Evolutionary conservation across 2,797 vertebrate genomes (phyloP).

Genomic region (Saxicola maurus): DNA sequence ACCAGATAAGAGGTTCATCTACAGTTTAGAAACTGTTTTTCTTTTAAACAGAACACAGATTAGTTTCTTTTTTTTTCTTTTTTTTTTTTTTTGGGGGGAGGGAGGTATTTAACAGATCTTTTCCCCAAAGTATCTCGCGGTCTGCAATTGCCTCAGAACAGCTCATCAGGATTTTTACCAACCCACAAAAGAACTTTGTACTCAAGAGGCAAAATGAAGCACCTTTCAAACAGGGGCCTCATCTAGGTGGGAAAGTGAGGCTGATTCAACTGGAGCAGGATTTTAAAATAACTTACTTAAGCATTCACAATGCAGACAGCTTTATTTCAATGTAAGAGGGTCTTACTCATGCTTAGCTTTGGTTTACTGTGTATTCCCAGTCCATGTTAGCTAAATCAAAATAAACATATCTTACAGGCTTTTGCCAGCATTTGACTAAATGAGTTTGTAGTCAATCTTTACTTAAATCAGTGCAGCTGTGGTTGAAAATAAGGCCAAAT

Average conservation of each 20-base stretch:
- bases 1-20: slow-evolving; percentile 33
- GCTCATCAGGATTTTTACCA: neutral
- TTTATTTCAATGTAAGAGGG: neutral
- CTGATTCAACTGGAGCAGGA: neutral
- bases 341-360: neutral
- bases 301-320: neutral
- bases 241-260: neutral
- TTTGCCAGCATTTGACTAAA: slow-evolving; percentile 20
- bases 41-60: neutral
- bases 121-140: neutral
- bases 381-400: neutral
- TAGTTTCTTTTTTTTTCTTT: neutral
- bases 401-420: neutral
- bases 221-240: neutral
- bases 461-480: slow-evolving; percentile 23
- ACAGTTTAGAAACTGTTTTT: slow-evolving; percentile 7
- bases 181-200: neutral
- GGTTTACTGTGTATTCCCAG: neutral
- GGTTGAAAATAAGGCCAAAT: slow-evolving; percentile 15
- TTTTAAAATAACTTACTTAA: neutral
- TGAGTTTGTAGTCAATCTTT: neutral
- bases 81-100: too few species aligned
- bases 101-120: neutral
- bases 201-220: neutral
- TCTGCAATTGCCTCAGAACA: neutral